Evolutionary conservation across 2,113 vertebrate species (phyloP).

Genomic region (Periophthalmus modestus): DNA sequence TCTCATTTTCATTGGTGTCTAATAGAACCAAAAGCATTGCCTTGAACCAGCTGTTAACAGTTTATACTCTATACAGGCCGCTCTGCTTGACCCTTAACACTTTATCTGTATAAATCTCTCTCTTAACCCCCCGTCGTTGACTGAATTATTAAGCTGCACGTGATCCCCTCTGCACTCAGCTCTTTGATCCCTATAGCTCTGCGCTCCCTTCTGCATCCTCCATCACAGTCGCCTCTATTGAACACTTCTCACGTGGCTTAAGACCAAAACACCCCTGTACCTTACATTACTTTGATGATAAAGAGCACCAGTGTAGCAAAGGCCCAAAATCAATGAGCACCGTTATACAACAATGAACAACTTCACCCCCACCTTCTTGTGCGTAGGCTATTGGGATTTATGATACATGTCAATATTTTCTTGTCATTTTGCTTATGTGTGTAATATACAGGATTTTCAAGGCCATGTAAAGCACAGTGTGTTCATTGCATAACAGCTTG

Average conservation of each 20-base stretch:
- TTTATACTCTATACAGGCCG: not conserved
- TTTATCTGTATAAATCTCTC: constrained; percentile 24
- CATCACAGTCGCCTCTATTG: not conserved
- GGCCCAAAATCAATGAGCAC: not conserved
- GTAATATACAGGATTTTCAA: not conserved
- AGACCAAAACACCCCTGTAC: constrained; percentile 20
- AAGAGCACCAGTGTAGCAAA: constrained; percentile 10
- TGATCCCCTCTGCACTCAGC: constrained; percentile 25
- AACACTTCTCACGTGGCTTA: constrained; percentile 9
- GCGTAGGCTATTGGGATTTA: not conserved
- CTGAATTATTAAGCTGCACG: constrained; percentile 48
- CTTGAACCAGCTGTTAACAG: not conserved
- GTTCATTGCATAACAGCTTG: constrained; percentile 13
- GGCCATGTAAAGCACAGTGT: constrained; percentile 1
- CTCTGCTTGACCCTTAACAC: not conserved
- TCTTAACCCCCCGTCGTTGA: constrained; percentile 4
- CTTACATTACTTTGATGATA: constrained; percentile 11
- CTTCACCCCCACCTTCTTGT: not conserved
- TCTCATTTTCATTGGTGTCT: not conserved
- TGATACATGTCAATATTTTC: constrained; percentile 1
- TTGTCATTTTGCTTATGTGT: constrained; percentile 1
- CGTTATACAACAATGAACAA: not conserved
- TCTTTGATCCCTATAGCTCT: constrained; percentile 36
- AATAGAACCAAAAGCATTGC: not conserved
- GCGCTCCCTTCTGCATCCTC: constrained; percentile 9